Conservation (phyloP, 2,888 invertebrate species). For the Salpingus planirostris region DNA sequence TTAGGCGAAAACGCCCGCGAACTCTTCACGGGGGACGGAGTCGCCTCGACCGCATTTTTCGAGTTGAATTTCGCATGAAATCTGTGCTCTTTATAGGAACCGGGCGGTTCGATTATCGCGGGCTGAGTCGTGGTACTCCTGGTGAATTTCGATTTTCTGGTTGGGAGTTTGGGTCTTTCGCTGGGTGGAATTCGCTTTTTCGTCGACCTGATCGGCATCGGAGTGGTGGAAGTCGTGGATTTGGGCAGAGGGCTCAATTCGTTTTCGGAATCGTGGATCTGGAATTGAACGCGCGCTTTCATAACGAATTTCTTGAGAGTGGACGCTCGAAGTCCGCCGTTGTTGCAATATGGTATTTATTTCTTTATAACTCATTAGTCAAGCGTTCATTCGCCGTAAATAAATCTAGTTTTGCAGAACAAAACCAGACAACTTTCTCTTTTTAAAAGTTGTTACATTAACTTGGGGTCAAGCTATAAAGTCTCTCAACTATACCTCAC, state of each 20-base stretch:
- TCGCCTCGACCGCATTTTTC: constrained; percentile 10
- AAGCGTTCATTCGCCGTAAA: too few relatives aligned
- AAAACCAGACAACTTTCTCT: too few relatives aligned
- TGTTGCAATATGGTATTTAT: too few relatives aligned
- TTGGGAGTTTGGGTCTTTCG: constrained; percentile 4
- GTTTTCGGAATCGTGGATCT: constrained; percentile 24
- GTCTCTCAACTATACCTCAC: too few relatives aligned
- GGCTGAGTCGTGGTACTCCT: constrained; percentile 14
- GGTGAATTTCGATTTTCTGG: constrained; percentile 7
- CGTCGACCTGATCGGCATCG: constrained; percentile 21
- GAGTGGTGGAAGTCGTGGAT: constrained; percentile 18
- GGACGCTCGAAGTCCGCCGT: too few relatives aligned
- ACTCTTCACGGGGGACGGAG: constrained; percentile 7
- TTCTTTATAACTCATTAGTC: too few relatives aligned
- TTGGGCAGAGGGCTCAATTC: constrained; percentile 23
- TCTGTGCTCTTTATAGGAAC: constrained; percentile 17
- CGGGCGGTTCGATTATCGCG: neutral
- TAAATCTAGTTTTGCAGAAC: too few relatives aligned
- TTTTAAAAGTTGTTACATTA: too few relatives aligned
- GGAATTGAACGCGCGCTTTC: too few relatives aligned
- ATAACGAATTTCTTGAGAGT: too few relatives aligned
- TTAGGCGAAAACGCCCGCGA: constrained; percentile 9
- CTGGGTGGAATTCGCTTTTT: too few relatives aligned
- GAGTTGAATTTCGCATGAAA: constrained; percentile 31
- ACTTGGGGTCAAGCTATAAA: too few relatives aligned